phyloP scores from a whole-genome alignment of 2,797 vertebrate genomes.

The Gallinago nigripennis region DNA sequence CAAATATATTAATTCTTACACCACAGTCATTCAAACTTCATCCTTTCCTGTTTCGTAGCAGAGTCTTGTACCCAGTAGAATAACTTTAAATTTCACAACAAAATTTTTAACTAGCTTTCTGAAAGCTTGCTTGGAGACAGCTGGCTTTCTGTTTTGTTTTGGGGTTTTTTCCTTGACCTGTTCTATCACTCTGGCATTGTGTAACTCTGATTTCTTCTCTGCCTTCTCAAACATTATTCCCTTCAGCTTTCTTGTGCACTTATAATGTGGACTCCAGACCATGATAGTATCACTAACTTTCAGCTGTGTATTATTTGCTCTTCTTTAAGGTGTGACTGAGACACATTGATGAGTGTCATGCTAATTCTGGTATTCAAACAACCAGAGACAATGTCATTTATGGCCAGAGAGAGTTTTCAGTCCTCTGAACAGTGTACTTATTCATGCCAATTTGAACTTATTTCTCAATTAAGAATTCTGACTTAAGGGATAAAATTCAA shows the following conservation, averaged over 20 bases:
- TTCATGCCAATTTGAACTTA: not conserved
- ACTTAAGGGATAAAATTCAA: not conserved
- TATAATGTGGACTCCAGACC: not conserved
- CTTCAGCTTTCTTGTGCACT: not conserved
- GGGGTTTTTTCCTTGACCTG: not conserved
- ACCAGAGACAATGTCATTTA: not conserved
- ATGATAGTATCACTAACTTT: not conserved
- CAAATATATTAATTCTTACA: not conserved
- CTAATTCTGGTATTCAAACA: not conserved
- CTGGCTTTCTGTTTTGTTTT: not conserved
- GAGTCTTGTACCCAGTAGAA: not conserved
- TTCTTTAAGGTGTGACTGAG: not conserved
- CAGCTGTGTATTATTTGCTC: not conserved
- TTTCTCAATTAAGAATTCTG: not conserved
- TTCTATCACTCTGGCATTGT: no score
- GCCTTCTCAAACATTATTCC: not conserved
- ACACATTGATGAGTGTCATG: accelerated
- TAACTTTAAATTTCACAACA: not conserved
- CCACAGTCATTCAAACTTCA: not conserved
- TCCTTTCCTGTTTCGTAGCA: not conserved
- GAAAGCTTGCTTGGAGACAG: not conserved
- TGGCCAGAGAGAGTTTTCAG: not conserved
- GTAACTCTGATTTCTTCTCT: no score
- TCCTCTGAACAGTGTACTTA: not conserved
- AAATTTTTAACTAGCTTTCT: not conserved